Conservation (phyloP, 1,140 invertebrate genomes). For the Listronotus oregonensis region DNA sequence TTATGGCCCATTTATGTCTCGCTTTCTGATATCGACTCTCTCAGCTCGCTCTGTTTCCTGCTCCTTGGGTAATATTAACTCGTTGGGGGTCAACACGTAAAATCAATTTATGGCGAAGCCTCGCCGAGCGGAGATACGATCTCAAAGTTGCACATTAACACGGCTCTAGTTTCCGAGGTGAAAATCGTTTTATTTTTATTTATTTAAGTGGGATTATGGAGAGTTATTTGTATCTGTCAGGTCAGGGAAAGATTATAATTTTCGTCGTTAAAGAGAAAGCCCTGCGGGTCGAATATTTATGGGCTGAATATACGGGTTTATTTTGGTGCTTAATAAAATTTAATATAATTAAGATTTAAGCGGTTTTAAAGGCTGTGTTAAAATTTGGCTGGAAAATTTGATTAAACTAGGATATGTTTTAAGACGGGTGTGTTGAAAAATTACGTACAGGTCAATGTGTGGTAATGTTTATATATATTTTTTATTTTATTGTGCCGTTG, state of each 20-base stretch:
- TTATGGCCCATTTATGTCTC: constrained; percentile 32
- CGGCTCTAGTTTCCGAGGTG: constrained; percentile 25
- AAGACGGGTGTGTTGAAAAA: no score
- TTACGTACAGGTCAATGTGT: no score
- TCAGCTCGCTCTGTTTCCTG: constrained; percentile 10
- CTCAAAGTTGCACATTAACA: constrained; percentile 35
- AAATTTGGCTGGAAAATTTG: no score
- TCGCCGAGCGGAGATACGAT: constrained; percentile 30
- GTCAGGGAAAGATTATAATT: constrained; percentile 19
- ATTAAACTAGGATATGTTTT: no score
- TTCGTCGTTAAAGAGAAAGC: neutral
- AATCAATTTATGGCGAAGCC: constrained; percentile 39
- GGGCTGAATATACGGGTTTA: no score
- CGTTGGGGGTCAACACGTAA: constrained; percentile 38
- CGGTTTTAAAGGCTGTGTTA: no score
- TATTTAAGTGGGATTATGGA: constrained; percentile 26
- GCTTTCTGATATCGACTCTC: constrained; percentile 31
- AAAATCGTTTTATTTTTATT: constrained; percentile 37
- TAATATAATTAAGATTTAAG: no score
- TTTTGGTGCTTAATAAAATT: no score
- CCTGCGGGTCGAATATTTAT: no score
- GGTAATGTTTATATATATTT: no score
- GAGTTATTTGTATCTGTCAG: constrained; percentile 16
- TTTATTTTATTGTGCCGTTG: no score
- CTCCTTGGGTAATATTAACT: constrained; percentile 36